Base-by-base conservation (phyloP, 2,113 vertebrate species). In the Silurus glanis region DNA sequence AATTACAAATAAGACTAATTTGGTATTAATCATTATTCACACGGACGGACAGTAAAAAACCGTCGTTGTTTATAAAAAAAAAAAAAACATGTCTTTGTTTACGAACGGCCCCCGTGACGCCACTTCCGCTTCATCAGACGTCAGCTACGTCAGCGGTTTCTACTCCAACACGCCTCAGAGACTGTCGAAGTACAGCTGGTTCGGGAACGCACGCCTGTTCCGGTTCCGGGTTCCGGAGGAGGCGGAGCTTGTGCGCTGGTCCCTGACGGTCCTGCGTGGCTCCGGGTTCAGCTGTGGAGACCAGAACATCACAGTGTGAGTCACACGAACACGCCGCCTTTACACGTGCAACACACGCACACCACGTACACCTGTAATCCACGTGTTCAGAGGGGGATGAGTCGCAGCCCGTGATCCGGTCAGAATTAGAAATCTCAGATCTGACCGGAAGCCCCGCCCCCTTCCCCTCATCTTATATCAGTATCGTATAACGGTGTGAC, bases 111-210 rank as follows among this genome's bases (percentile, higher is more conserved):
- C 17, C 28, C 21, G 67, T n/a, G 61, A 69, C 83, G 85, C 91
- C 47, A 80, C 56, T 45, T 47, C 17, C 9, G 37, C 67, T 80
- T 87, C 51, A 28, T 0, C 91, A 96, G 95, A 88, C 21, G 79
- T 92, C 80, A 93, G 94, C 0, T 97, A 96, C 5, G 93, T 96
- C 0, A 96, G 96, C 0, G 97, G 97, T 91, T 95, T 97, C 84
- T 97, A 96, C 82, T 96, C 97, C 0, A 97, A 97, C 93, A 93
- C 94, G 0, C 95, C 96, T 0, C 97, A 99, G 94, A 96, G 94
- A 89, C 89, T 99, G 87, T 96, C 97, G 47, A 96, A 95, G 91
- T 99, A 98, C 88, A 95, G 93, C 84, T 98, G 97, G 96, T 99
- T 96, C 0, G 97, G 97, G 25, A 98, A 94, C 0, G 94, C 94